Base-by-base conservation (phyloP, 2,888 invertebrate genomes). In the Aricia artaxerxes region DNA sequence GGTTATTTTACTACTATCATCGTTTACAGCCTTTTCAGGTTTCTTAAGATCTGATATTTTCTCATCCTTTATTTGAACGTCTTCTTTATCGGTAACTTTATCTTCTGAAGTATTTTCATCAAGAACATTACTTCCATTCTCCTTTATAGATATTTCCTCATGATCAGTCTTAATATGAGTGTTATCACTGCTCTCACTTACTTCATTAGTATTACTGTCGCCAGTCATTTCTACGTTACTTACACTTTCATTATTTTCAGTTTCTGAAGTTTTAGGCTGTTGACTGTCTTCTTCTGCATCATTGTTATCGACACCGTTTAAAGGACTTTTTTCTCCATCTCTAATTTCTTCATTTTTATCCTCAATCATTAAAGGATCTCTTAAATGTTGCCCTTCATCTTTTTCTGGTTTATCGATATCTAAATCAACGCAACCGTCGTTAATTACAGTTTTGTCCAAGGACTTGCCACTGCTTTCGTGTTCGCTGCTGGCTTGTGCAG, bases 391-490 rank as follows among this genome's bases (percentile, higher is more conserved):
- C 1, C 13, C 78, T 24, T 80, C 44, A 60, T 79, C 76, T 31
- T 81, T 78, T 1, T 72, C 40, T 35, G 64, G 13, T 82, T 82
- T 73, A 49, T 75, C 49, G 49, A 31, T 76, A 73, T 49, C 44
- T 44, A 49, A 38, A 16, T 75, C 44, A 35, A 60, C 35, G 60
- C 78, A 73, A 44, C 64, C 64, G 24, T 64, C 64, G 24, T 31
- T 61, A 11, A 38, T 53, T 44, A 40, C 78, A 73, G 75, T 80
- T 81, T 82, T 82, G 2, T 82, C 82, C 4, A 80, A 40, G 1
- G 85, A 81, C 79, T 90, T 91, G 82, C 93, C 94, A 24, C 87
- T 86, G 83, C 95, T 93, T 80, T 95, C 94, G 82, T 95, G 93
- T 82, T 95, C 95, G 83, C 95, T 94, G 81, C 88, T 91, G n/a